Base-by-base conservation (phyloP, 37 sponge, comb jelly and placozoan species). In the Mnemiopsis leidyi region DNA sequence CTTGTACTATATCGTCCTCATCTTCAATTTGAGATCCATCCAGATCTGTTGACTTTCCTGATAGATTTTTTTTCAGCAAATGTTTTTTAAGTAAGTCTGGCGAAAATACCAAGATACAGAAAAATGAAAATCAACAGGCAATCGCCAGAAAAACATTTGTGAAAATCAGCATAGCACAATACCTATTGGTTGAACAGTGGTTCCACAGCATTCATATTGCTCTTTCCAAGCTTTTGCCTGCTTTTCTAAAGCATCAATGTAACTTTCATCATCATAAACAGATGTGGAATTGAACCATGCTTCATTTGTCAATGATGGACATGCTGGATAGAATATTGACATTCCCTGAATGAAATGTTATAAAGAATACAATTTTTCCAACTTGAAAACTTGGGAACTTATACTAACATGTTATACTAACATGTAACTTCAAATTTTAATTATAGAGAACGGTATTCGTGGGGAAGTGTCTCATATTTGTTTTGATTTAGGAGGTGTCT, bases 1-100 rank as follows among this genome's bases (percentile, higher is more conserved):
- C 90, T 40, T 85, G 90, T 0, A 85, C 61, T 3, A 85, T 40
- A 25, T 85, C 90, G 21, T 85, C 90, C 25, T 85, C 90, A 38
- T 85, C 90, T 40, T 85, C 90, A 21, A 40, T 40, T 40, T 85
- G 90, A 5, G 90, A 85, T 13, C 90, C 90, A 38, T 85, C 90
- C 18, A 40, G 48, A 40, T 85, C 90, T 33, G 90, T 23, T n/a
- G 90, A 85, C 39, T 85, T 85, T 33, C 79, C 79, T 77, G 79
- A 21, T n/a, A n/a, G n/a, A n/a, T n/a, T n/a, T n/a, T n/a, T n/a
- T n/a, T n/a, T n/a, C n/a, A n/a, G n/a, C n/a, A n/a, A n/a, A n/a
- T n/a, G n/a, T n/a, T n/a, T n/a, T n/a, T n/a, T n/a, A n/a, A n/a
- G n/a, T n/a, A n/a, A n/a, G n/a, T n/a, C n/a, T n/a, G n/a, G n/a